phyloP scores from a whole-genome alignment of 1,140 invertebrate species.

The Scaptomyza hsui region DNA sequence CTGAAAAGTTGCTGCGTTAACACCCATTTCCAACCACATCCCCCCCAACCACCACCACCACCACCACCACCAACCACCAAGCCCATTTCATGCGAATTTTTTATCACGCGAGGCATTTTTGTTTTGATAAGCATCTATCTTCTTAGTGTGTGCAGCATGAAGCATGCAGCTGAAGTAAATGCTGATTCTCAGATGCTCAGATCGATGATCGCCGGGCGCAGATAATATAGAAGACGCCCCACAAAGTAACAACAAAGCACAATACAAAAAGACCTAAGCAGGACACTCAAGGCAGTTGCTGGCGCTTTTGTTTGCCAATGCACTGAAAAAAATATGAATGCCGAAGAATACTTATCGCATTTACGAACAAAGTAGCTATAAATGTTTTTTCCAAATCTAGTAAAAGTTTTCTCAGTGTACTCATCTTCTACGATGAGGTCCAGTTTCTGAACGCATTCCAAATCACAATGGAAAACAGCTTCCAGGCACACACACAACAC shows the following conservation, averaged over 20 bases:
- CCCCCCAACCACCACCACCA: slow-evolving; percentile 19
- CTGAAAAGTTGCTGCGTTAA: slow-evolving; percentile 77
- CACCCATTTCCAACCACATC: slow-evolving; percentile 54
- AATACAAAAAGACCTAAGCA: slow-evolving; percentile 24
- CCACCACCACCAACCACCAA: slow-evolving; percentile 15
- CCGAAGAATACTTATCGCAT: too few relatives aligned
- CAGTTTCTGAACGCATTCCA: slow-evolving; percentile 18
- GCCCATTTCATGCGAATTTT: slow-evolving; percentile 69
- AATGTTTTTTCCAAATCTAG: neutral
- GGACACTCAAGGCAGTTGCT: slow-evolving; percentile 12
- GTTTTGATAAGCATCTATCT: slow-evolving; percentile 63
- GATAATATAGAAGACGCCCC: slow-evolving; percentile 61
- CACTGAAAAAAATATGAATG: neutral
- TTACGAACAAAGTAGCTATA: neutral
- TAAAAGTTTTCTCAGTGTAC: neutral
- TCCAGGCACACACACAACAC: slow-evolving; percentile 43
- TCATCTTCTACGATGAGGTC: slow-evolving; percentile 21
- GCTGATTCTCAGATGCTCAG: slow-evolving; percentile 48
- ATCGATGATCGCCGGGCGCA: slow-evolving; percentile 51
- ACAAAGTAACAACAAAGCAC: slow-evolving; percentile 35
- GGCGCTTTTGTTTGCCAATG: slow-evolving; percentile 59
- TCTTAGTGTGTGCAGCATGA: neutral
- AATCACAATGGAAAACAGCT: slow-evolving; percentile 46
- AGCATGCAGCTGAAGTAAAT: slow-evolving; percentile 2
- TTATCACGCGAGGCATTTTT: slow-evolving; percentile 74